Percentiles rank a stretch among this genome's conserved stretches.
Evolutionary conservation across 2,797 vertebrate species (phyloP).

Genomic region (Enteromius thamalakanensis): DNA sequence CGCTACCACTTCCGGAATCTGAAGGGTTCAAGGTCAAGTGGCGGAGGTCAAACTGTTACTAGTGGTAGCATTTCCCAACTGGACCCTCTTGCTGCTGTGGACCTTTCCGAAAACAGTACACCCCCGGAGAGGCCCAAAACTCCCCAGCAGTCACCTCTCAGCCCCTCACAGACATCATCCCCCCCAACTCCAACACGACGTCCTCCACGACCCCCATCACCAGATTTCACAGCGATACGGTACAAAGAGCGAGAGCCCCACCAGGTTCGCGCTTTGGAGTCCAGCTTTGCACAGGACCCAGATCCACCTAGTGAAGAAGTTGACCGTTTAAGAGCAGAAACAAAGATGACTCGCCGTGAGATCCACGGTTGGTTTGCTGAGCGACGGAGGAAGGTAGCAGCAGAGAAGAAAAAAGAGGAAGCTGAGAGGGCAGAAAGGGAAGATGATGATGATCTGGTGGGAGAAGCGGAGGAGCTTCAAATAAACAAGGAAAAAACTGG

Average conservation of each 20-base stretch:
- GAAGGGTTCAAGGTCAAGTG: conserved; percentile 72
- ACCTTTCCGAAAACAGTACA: conserved; percentile 70
- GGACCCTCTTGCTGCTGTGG: conserved; percentile 69
- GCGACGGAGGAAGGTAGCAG: conserved; percentile 82
- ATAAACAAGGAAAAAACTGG: conserved; percentile 55
- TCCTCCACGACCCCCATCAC: conserved; percentile 84
- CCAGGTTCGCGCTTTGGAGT: conserved; percentile 91
- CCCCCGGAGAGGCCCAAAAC: conserved; percentile 67
- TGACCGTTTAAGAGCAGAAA: conserved; percentile 88
- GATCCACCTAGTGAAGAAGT: conserved; percentile 89
- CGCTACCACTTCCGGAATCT: conserved; percentile 93
- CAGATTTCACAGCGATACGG: conserved; percentile 91
- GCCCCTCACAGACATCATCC: conserved; percentile 74
- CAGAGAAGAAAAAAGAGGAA: conserved; percentile 81
- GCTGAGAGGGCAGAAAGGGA: conserved; percentile 73
- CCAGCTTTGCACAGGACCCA: conserved; percentile 86
- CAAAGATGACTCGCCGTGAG: conserved; percentile 97
- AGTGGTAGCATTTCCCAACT: conserved; percentile 56
- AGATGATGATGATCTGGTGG: conserved; percentile 75
- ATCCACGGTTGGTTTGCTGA: conserved; percentile 97
- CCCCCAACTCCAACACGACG: conserved; percentile 79
- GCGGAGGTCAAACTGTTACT: conserved; percentile 43
- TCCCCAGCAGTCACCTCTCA: conserved; percentile 74
- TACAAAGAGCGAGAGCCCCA: conserved; percentile 95
- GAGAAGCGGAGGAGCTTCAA: conserved; percentile 59